Evolutionary conservation across 2,797 vertebrate genomes (phyloP), one percentile per base, ranked within the genome.

Genomic region (Halcyon chelicuti): DNA sequence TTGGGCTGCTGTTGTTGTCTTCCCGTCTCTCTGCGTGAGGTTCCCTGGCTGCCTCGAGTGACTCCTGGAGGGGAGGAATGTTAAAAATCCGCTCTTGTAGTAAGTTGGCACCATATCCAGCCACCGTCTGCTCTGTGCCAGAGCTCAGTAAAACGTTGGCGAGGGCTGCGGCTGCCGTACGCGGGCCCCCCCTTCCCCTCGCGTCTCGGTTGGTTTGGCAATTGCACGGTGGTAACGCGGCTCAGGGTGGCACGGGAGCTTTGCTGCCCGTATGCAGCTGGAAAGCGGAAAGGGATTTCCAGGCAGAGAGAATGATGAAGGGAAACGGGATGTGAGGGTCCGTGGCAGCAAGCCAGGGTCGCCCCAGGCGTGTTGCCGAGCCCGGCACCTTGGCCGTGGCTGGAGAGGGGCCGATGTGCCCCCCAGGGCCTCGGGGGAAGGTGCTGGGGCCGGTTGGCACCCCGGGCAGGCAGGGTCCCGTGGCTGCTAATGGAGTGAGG

Each of bases 81-180:
- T 93, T 91, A 97, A 96, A 97, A 97, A 97, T 98, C 95, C 15
- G 16, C 96, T 96, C 91, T 88, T 96, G 95, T 95, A 94, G 97
- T 93, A 72, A 97, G 96, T 90, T 98, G 98, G 98, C 98, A 98
- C 84, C 3, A 37, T 35, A 95, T 97, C 97, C 97, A 95, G 96
- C 95, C 97, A 90, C 90, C 82, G 94, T 92, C 95, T 67, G 74
- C 61, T 81, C 68, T 5, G 89, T 97, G 98, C 97, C 98, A 98
- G 96, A 78, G 94, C 93, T 97, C 91, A 96, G 97, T 91, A 96
- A 97, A 96, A 96, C 26, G 73, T 57, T 97, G 98, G 97, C 95
- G 35, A 95, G 91, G 88, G 79, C 92, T 67, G 73, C 26, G 25
- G 96, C 93, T 94, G 94, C 39, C 39, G 23, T 61, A 55, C 80